phyloP scores from a whole-genome alignment of 1,140 invertebrate species.

The Coelopa frigida region DNA sequence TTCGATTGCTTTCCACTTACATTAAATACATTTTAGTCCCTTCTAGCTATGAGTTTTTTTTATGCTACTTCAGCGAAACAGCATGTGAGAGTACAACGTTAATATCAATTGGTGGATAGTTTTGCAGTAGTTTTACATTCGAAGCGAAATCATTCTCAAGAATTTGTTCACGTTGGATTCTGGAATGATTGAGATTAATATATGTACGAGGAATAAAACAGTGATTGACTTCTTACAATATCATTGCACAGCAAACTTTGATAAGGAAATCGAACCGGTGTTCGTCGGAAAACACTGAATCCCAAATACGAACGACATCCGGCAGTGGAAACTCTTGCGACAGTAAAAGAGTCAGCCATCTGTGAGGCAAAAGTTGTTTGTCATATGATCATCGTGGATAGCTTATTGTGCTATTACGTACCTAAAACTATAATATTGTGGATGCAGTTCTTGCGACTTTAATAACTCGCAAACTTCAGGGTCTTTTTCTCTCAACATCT shows the following conservation, averaged over 20 bases:
- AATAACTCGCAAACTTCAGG: conserved; percentile 67
- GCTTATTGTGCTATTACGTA: too few species aligned
- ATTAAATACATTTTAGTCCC: neutral
- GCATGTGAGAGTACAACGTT: conserved; percentile 39
- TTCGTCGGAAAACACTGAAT: conserved; percentile 85
- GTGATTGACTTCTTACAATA: conserved; percentile 62
- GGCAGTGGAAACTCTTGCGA: conserved; percentile 97
- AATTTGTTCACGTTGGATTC: conserved; percentile 73
- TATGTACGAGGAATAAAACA: neutral
- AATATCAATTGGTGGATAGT: conserved; percentile 70
- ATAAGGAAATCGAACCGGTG: conserved; percentile 85
- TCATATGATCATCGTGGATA: too few species aligned
- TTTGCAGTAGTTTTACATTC: conserved; percentile 89
- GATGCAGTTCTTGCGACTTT: conserved; percentile 76
- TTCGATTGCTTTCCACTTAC: neutral
- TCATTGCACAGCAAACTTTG: conserved; percentile 92
- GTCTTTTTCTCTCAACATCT: conserved; percentile 71
- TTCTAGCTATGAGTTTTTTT: neutral
- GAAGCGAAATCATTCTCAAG: conserved; percentile 80
- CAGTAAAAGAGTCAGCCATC: conserved; percentile 89
- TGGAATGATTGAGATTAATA: conserved; percentile 40
- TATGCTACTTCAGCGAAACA: conserved; percentile 23
- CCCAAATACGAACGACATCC: conserved; percentile 93
- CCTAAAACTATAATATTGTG: conserved; percentile 94
- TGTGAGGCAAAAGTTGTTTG: too few species aligned